These are phyloP conservation scores for Willowsia nigromaculata DNA, from an alignment of 2,888 invertebrate genomes.

Conservation along the genomic window DNA sequence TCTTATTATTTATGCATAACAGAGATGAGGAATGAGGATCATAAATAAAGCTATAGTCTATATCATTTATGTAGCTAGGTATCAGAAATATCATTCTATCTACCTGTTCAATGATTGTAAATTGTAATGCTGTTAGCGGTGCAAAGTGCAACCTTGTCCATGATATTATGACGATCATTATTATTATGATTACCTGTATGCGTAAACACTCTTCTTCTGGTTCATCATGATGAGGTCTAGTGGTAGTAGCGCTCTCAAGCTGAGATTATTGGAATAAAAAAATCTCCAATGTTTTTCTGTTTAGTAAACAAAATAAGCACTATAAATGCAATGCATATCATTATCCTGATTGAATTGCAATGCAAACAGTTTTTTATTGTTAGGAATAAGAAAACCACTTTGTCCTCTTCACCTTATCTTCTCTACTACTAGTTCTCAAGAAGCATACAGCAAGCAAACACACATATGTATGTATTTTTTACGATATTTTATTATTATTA, in stretches of 20 bases:
- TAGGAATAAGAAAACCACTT: conserved; percentile 1
- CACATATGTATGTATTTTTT: background rate
- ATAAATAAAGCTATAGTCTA: no score
- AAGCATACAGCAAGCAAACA: background rate
- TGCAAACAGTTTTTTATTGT: conserved; percentile 17
- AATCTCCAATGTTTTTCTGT: background rate
- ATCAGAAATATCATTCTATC: no score
- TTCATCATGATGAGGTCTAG: background rate
- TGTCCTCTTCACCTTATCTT: background rate
- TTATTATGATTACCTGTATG: background rate
- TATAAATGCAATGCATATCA: conserved; percentile 33
- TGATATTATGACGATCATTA: conserved; percentile 12
- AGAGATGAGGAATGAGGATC: no score
- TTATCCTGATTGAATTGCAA: conserved; percentile 52
- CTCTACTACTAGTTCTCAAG: background rate
- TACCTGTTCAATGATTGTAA: background rate
- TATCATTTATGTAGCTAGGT: no score
- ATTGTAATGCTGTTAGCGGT: background rate
- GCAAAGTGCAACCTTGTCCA: conserved; percentile 31
- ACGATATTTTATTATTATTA: background rate
- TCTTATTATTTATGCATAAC: no score
- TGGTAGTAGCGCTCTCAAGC: background rate
- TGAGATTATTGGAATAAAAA: background rate
- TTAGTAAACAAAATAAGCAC: background rate
- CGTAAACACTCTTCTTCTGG: background rate